Conservation (phyloP, 1,140 invertebrate genomes). For the Psilanteris sp. region DNA sequence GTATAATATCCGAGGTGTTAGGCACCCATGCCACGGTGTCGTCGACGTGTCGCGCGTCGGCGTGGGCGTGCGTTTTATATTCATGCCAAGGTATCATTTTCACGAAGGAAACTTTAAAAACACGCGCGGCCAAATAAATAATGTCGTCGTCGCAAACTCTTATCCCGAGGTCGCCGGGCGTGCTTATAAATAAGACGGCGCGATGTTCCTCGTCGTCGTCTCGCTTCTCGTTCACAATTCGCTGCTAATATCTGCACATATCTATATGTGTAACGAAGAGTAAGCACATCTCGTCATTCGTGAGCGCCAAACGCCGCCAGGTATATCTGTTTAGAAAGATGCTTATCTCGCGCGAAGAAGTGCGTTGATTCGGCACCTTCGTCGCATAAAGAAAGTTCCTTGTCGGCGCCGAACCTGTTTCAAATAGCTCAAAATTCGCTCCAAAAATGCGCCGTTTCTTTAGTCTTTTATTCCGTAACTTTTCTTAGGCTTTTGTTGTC, state of each 20-base stretch:
- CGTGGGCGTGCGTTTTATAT: conserved; percentile 75
- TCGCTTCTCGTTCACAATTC: conserved; percentile 26
- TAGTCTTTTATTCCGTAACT: too few relatives aligned
- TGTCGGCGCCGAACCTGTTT: conserved; percentile 36
- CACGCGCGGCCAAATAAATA: conserved; percentile 73
- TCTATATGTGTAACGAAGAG: conserved; percentile 53
- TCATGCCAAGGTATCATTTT: conserved; percentile 75
- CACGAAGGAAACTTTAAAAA: conserved; percentile 71
- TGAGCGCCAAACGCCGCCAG: conserved; percentile 45
- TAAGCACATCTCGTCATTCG: conserved; percentile 56
- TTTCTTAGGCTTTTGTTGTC: too few relatives aligned
- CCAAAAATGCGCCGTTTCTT: too few relatives aligned
- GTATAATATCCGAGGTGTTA: conserved; percentile 74
- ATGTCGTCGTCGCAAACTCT: conserved; percentile 72
- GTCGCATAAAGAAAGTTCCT: conserved; percentile 50
- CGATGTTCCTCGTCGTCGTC: conserved; percentile 40
- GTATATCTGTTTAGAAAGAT: conserved; percentile 54
- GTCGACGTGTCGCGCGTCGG: conserved; percentile 61
- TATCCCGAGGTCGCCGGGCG: conserved; percentile 69
- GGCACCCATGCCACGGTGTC: conserved; percentile 67
- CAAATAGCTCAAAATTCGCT: background rate
- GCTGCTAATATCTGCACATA: conserved; percentile 42
- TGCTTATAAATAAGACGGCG: conserved; percentile 62
- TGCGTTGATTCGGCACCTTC: conserved; percentile 58
- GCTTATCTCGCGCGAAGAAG: conserved; percentile 63